These are phyloP conservation scores for Psittacula derbiana DNA, from an alignment of 2,797 vertebrate genomes.

Conservation along the genomic window DNA sequence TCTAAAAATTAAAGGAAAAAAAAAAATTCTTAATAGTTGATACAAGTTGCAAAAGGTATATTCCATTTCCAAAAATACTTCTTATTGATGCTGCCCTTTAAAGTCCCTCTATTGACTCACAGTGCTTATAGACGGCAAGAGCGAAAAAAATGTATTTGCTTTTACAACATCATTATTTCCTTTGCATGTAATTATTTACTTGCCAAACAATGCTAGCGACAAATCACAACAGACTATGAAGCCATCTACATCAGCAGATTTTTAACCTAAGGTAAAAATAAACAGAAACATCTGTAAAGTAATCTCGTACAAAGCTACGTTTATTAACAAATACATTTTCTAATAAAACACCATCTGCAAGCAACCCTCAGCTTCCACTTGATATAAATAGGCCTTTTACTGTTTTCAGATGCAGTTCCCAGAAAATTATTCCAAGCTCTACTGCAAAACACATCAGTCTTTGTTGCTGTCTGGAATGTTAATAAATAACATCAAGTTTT, in stretches of 20 bases:
- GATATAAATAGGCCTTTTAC: conserved; percentile 75
- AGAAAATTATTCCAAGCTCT: conserved; percentile 75
- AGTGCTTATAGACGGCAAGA: conserved; percentile 20
- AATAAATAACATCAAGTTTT: conserved; percentile 73
- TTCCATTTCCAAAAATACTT: not conserved
- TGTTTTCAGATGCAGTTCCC: conserved; percentile 71
- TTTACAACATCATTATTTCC: conserved; percentile 59
- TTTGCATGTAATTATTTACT: conserved; percentile 64
- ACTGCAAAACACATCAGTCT: conserved; percentile 74
- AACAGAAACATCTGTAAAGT: conserved; percentile 76
- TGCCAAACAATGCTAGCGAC: conserved; percentile 60
- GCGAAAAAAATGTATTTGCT: conserved; percentile 33
- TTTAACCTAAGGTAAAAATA: conserved; percentile 78
- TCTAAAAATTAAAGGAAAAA: not conserved
- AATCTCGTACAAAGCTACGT: conserved; percentile 69
- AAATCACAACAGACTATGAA: conserved; percentile 67
- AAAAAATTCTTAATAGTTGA: not conserved
- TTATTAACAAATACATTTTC: conserved; percentile 79
- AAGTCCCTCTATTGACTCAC: conserved; percentile 7
- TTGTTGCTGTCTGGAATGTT: conserved; percentile 70
- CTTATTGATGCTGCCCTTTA: not conserved
- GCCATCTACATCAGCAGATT: conserved; percentile 61
- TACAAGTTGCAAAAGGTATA: not conserved
- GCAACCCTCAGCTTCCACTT: conserved; percentile 72
- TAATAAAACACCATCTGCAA: conserved; percentile 78